Evolutionary conservation across 37 sponge, comb jelly and placozoan genomes (phyloP).

Genomic region (Agelas oroides): DNA sequence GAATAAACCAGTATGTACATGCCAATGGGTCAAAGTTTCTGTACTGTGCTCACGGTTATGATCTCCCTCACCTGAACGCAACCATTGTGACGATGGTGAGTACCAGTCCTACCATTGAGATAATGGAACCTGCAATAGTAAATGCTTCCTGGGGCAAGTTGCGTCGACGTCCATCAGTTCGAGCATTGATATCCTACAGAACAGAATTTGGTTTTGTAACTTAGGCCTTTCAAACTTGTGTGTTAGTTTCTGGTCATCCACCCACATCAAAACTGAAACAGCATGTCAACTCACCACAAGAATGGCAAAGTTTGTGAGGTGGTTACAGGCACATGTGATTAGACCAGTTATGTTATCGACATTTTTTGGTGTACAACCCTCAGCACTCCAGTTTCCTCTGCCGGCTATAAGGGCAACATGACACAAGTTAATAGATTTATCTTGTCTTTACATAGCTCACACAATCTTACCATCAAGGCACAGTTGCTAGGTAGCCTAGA

Average conservation of each 20-base stretch:
- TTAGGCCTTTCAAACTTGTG: background rate
- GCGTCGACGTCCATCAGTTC: background rate
- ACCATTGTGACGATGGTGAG: constrained; percentile 28
- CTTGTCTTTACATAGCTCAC: too few species aligned
- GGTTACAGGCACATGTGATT: constrained; percentile 54
- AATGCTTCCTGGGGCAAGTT: constrained; percentile 1
- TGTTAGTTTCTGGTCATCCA: too few species aligned
- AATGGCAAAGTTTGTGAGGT: constrained; percentile 81
- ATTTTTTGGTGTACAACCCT: constrained; percentile 27
- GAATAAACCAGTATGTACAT: too few species aligned
- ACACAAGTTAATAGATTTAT: too few species aligned
- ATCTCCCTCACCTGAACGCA: constrained; percentile 41
- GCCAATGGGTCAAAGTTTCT: too few species aligned
- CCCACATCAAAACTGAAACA: too few species aligned
- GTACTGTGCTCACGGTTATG: too few species aligned
- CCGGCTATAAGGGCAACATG: background rate
- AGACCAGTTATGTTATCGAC: constrained; percentile 7
- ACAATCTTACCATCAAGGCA: too few species aligned
- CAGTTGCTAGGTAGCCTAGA: too few species aligned
- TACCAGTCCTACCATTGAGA: constrained; percentile 53
- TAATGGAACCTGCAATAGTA: constrained; percentile 31
- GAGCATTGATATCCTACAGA: constrained; percentile 61
- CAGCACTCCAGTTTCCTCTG: constrained; percentile 47
- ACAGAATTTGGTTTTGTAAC: background rate
- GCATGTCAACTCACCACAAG: constrained; percentile 56